phyloP scores from a whole-genome alignment of 1,140 invertebrate species.

The Megalonaias nervosa region DNA sequence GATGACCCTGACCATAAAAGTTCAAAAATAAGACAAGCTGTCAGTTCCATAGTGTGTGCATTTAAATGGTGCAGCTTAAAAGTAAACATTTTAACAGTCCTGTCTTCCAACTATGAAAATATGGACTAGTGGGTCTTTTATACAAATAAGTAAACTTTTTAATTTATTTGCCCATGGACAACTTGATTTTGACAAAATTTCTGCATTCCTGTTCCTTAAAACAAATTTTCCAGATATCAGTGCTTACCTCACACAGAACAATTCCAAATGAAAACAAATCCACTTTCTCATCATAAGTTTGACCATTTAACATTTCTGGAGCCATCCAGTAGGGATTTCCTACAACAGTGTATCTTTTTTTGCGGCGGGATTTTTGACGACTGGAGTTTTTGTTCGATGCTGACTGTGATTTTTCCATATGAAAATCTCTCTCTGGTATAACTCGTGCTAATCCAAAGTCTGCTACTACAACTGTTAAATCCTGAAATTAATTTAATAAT shows the following conservation, averaged over 20 bases:
- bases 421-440: conserved; percentile 51
- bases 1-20: too few species aligned
- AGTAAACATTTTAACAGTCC: too few species aligned
- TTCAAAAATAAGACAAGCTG: too few species aligned
- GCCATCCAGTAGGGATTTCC: conserved; percentile 72
- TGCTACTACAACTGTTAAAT: conserved; percentile 67
- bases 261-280: conserved; percentile 70
- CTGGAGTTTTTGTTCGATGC: conserved; percentile 14
- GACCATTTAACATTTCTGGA: conserved; percentile 69
- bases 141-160: too few species aligned
- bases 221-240: background rate
- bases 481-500: conserved; percentile 42
- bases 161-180: too few species aligned
- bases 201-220: background rate
- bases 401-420: conserved; percentile 18
- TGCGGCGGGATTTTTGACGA: conserved; percentile 47
- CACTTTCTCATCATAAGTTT: conserved; percentile 70
- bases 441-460: conserved; percentile 70
- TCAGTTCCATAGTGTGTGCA: too few species aligned
- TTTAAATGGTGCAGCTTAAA: too few species aligned
- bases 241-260: conserved; percentile 67
- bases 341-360: conserved; percentile 69
- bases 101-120: background rate
- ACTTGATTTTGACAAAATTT: background rate
- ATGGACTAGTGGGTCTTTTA: background rate